Base-by-base conservation (phyloP, 2,888 invertebrate species). In the Magallana nippona region DNA sequence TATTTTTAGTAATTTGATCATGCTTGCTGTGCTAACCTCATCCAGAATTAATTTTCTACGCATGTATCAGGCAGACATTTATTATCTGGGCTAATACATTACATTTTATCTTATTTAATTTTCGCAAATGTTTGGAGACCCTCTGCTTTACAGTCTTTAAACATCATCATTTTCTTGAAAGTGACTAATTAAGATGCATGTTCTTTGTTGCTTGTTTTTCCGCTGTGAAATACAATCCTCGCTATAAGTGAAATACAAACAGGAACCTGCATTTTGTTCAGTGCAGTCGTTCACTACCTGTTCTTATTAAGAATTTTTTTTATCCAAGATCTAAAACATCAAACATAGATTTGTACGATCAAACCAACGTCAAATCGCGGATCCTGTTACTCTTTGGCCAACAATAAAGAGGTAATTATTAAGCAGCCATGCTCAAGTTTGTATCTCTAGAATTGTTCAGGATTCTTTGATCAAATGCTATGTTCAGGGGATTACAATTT, bases 41-140 rank as follows among this genome's bases (percentile, higher is more conserved):
- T 71, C 71, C 27, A 71, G 71, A 71, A 71, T 71, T 71, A 71
- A 71, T 71, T 71, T 71, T 32, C 71, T 71, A 27, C 71, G 32
- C 27, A 32, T 63, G 63, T 63, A 63, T 71, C 32, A 15, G 22
- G 27, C 71, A 27, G 27, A 71, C 71, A 32, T 71, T 27, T 19
- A 60, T 71, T 71, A 71, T 71, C 71, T 22, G 15, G 71, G 71
- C 13, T 71, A 71, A 71, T 71, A 27, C 71, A 71, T 71, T 44
- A 44, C 44, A 8, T 44, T 44, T 44, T 44, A 44, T 44, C 22
- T 22, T 71, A 22, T 22, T 71, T 22, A 71, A 13, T 71, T 71
- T 71, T 71, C 32, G 32, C 15, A 71, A 5, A 27, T 22, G 15
- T 27, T 27, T 71, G 71, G 71, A 71, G 71, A 71, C 71, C 22